These are phyloP conservation scores for Anthonomus grandis DNA, from an alignment of 1,140 invertebrate species.

Conservation along the genomic window DNA sequence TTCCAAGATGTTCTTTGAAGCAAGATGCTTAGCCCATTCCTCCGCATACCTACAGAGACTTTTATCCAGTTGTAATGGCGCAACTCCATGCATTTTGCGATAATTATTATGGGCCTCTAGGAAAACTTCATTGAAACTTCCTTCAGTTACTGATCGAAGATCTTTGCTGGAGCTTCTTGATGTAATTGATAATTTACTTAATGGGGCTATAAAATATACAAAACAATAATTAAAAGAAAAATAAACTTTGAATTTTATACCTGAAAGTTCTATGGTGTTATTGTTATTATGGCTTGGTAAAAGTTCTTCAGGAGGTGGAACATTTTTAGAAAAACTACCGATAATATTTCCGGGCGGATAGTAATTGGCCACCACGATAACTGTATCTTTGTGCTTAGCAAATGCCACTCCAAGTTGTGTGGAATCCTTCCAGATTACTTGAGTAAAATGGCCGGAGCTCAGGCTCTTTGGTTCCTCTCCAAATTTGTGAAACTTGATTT, in stretches of 20 bases:
- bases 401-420: constrained; percentile 61
- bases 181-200: constrained; percentile 9
- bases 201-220: background rate
- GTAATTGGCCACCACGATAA: constrained; percentile 68
- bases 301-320: constrained; percentile 45
- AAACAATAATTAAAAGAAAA: background rate
- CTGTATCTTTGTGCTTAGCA: constrained; percentile 53
- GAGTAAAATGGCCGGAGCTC: constrained; percentile 56
- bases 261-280: constrained; percentile 19
- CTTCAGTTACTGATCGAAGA: constrained; percentile 27
- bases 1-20: constrained; percentile 62
- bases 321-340: constrained; percentile 59
- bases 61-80: constrained; percentile 59
- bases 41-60: constrained; percentile 63
- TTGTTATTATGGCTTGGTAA: constrained; percentile 22
- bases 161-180: constrained; percentile 18
- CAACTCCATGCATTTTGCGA: constrained; percentile 66
- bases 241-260: background rate
- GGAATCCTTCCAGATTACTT: constrained; percentile 63
- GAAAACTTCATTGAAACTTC: constrained; percentile 39
- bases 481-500: constrained; percentile 59
- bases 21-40: constrained; percentile 78
- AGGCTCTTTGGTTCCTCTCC: constrained; percentile 55
- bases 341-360: constrained; percentile 65
- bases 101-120: constrained; percentile 75